phyloP scores from a whole-genome alignment of 2,888 invertebrate species.

The Chalcosyrphus nemorum region DNA sequence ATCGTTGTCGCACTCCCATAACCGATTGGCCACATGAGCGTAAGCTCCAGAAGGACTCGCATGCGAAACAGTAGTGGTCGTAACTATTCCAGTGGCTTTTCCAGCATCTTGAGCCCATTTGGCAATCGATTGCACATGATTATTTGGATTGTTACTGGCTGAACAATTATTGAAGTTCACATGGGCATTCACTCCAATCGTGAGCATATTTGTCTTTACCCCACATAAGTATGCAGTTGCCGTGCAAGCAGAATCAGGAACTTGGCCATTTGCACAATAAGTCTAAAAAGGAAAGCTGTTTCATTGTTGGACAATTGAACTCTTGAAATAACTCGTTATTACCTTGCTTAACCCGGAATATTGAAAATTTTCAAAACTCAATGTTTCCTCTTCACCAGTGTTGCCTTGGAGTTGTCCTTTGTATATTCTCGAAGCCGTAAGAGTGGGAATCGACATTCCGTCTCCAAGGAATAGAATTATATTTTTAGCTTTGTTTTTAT shows the following conservation, averaged over 20 bases:
- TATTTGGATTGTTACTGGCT: conserved; percentile 84
- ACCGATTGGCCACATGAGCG: conserved; percentile 85
- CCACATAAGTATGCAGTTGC: conserved; percentile 81
- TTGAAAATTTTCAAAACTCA: conserved; percentile 86
- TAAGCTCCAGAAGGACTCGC: conserved; percentile 88
- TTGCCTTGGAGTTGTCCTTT: conserved; percentile 84
- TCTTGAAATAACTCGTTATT: neutral
- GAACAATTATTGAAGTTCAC: conserved; percentile 86
- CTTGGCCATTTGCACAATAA: conserved; percentile 86
- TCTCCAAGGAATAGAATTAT: conserved; percentile 82
- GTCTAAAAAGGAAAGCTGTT: conserved; percentile 80
- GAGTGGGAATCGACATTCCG: conserved; percentile 88
- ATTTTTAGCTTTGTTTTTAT: conserved; percentile 77
- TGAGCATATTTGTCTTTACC: conserved; percentile 87
- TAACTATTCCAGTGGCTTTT: conserved; percentile 86
- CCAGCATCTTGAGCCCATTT: conserved; percentile 86
- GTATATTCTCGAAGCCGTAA: conserved; percentile 86
- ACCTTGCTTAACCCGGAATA: conserved; percentile 86
- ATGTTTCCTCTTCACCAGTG: conserved; percentile 85
- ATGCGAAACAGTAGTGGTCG: conserved; percentile 90
- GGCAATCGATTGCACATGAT: conserved; percentile 86
- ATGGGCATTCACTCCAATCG: conserved; percentile 88
- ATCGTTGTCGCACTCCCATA: conserved; percentile 88
- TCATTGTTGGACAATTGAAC: neutral
- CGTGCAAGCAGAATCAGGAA: conserved; percentile 88